Evolutionary conservation across 2,113 vertebrate genomes (phyloP), one percentile per base, ranked within the genome.

Genomic region (Dromas ardeola): DNA sequence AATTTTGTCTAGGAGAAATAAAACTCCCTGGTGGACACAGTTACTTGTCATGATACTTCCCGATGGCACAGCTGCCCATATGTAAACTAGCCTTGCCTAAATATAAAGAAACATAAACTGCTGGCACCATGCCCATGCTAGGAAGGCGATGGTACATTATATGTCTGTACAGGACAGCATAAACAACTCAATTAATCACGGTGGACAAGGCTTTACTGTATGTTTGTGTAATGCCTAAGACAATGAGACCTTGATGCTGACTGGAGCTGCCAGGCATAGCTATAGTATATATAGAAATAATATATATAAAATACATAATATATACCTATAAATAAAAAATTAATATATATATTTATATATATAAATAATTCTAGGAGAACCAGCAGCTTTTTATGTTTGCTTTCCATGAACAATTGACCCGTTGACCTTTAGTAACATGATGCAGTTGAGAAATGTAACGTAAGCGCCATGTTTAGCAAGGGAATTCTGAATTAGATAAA

Each of bases 401-500:
- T 92, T 89, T 91, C 83, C 69, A 88, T 0, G 25, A 96, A 69
- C 30, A 83, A 15, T 67, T 6, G 1, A 34, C 81, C 79, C 4
- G 0, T 8, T 88, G 92, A 94, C 71, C 94, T 97, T 88, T 93
- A 55, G 82, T 67, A 81, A 73, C 50, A 30, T 0, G n/a, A 27
- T 50, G 86, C 67, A 59, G 80, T 52, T 79, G 70, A 95, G 80
- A 95, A 93, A 88, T 72, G 69, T 40, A 78, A 52, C 42, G 5
- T 47, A 71, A 81, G 61, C 11, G 32, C 63, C 77, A 30, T 1
- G 45, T 77, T 84, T 91, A 71, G 86, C 47, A 93, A 49, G 86
- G 83, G 86, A 90, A 93, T 90, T 93, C 92, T 95, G 86, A 67
- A 76, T 32, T 38, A 26, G 95, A 78, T 76, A 42, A 59, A 84